These are phyloP conservation scores for Crepidodera aurea DNA, from an alignment of 2,888 invertebrate genomes.

Conservation along the genomic window DNA sequence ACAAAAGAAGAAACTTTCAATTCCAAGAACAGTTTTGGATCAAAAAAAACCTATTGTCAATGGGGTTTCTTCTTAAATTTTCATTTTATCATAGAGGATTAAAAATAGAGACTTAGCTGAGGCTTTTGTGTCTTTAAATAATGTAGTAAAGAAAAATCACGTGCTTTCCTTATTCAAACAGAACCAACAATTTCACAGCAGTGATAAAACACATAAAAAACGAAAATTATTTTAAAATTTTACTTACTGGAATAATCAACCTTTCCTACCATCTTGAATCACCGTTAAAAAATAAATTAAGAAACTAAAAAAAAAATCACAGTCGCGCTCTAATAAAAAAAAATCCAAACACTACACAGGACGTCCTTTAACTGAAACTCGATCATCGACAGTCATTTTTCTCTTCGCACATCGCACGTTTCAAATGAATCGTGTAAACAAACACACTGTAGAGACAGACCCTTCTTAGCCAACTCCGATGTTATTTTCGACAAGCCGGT, in stretches of 20 bases:
- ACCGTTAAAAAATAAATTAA: neutral
- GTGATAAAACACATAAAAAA: too few relatives aligned
- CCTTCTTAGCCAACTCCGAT: neutral
- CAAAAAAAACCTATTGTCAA: too few relatives aligned
- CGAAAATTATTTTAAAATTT: neutral
- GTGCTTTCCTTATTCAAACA: too few relatives aligned
- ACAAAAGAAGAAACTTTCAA: too few relatives aligned
- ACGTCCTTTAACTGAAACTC: neutral
- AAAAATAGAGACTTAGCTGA: too few relatives aligned
- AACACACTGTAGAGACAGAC: conserved; percentile 8
- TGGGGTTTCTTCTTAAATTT: too few relatives aligned
- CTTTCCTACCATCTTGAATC: conserved; percentile 44
- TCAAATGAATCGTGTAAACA: conserved; percentile 26
- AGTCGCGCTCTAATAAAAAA: neutral
- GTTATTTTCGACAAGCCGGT: conserved; percentile 21
- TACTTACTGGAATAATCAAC: conserved; percentile 49
- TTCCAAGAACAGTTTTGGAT: too few relatives aligned
- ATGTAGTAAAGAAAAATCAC: too few relatives aligned
- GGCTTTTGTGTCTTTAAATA: too few relatives aligned
- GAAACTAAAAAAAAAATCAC: conserved; percentile 4
- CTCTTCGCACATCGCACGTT: neutral
- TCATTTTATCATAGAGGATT: too few relatives aligned
- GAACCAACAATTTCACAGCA: too few relatives aligned
- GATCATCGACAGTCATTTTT: neutral
- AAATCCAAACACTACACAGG: neutral